Evolutionary conservation across 2,113 vertebrate genomes (phyloP).

Genomic region (Chaetops frenatus): DNA sequence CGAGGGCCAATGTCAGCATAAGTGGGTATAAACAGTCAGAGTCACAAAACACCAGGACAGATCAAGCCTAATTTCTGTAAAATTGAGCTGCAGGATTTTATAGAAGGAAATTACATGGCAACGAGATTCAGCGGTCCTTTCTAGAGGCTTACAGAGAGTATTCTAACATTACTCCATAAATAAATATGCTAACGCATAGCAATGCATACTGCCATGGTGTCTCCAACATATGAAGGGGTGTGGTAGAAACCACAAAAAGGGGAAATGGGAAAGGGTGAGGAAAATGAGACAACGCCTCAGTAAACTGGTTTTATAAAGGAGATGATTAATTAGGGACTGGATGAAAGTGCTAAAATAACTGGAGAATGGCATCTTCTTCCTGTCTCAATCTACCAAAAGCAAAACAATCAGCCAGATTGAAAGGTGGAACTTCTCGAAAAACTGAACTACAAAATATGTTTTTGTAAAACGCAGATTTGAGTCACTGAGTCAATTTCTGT

Average conservation of each 20-base stretch:
- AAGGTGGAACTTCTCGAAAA: background rate
- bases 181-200: background rate
- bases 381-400: background rate
- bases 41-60: background rate
- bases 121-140: background rate
- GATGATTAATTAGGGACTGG: background rate
- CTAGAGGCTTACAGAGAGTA: background rate
- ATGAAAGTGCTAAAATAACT: background rate
- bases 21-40: rapidly evolving
- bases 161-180: background rate
- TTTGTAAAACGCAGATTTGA: background rate
- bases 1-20: background rate
- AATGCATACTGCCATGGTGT: background rate
- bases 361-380: background rate
- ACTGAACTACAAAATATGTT: background rate
- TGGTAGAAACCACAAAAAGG: background rate
- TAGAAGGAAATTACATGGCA: background rate
- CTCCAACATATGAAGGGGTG: background rate
- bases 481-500: background rate
- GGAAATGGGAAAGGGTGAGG: background rate
- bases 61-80: background rate
- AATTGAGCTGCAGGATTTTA: background rate
- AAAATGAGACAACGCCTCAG: background rate
- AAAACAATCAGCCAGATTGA: background rate
- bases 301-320: background rate